phyloP scores from a whole-genome alignment of 2,113 vertebrate species.

The Amphiprion percula region DNA sequence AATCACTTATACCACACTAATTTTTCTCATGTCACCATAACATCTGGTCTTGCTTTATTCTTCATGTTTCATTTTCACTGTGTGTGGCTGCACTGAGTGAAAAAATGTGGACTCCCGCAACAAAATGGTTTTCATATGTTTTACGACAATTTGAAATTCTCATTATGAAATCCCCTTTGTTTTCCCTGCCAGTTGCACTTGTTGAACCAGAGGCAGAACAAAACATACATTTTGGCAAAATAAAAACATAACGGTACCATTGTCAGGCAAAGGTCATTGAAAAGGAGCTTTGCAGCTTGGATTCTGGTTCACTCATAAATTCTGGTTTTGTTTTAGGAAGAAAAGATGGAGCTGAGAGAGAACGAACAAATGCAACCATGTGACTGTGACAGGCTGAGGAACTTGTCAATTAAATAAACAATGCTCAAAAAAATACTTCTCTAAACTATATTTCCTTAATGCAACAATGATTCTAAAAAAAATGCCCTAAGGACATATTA shows the following conservation, averaged over 20 bases:
- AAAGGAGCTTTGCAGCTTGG: background rate
- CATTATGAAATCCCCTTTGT: slow-evolving; percentile 29
- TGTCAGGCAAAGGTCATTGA: background rate
- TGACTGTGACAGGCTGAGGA: slow-evolving; percentile 18
- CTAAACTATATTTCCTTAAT: background rate
- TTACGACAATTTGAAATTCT: slow-evolving; percentile 30
- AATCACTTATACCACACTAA: slow-evolving; percentile 40
- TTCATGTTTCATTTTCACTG: slow-evolving; percentile 42
- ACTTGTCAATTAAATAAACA: background rate
- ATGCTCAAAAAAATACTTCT: background rate
- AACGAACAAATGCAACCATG: background rate
- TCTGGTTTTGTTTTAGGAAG: background rate
- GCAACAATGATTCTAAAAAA: background rate
- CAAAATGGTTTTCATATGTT: slow-evolving; percentile 61
- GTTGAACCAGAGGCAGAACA: slow-evolving; percentile 3
- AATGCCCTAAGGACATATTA: background rate
- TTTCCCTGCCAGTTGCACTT: slow-evolving; percentile 34
- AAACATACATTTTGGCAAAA: slow-evolving; percentile 11
- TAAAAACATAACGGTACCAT: background rate
- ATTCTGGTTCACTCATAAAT: slow-evolving; percentile 11
- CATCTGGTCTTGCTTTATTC: slow-evolving; percentile 62
- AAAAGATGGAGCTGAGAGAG: background rate
- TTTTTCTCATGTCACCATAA: slow-evolving; percentile 45
- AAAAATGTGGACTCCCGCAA: slow-evolving; percentile 23
- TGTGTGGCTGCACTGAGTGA: slow-evolving; percentile 30